Base-by-base conservation (phyloP, 1,140 invertebrate genomes). In the Solenopsis invicta region DNA sequence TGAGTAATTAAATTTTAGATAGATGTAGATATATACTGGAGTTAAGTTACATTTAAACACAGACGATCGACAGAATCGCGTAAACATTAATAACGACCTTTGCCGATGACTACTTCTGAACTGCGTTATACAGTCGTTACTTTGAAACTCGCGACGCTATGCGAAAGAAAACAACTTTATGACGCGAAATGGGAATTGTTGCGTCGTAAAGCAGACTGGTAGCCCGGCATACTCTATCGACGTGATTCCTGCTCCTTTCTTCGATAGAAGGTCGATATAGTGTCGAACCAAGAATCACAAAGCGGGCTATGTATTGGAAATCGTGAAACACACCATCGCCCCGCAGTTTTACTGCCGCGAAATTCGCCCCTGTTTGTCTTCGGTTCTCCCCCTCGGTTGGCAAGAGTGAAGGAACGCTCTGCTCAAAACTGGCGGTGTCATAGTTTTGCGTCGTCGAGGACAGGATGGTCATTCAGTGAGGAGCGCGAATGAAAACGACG, bases 101-200 rank as follows among this genome's bases (percentile, higher is more conserved):
- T 34, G 13, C 21, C 37, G 66, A 67, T 13, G n/a, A 61, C 52
- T 21, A 29, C 34, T 56, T 77, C 10, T 10, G 2, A 52, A 48
- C 2, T 10, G 45, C 13, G 21, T 37, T 71, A 64, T 24, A n/a
- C n/a, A 41, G 37, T 24, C 18, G 18, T 21, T 50, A 85, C 62
- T 80, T 37, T 61, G n/a, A 9, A 74, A 37, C 24, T 72, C 37
- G 13, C 48, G 34, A 24, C 13, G 13, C n/a, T n/a, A 18, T n/a
- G 41, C 41, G 21, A 87, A 86, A 72, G 86, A 91, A 92, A 93
- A 92, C 90, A 93, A 92, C 88, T 92, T 94, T 93, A 94, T 90
- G 89, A 89, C 59, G 72, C 86, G 86, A 88, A 93, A 92, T 92
- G 86, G 85, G 90, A 92, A 91, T 92, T 91, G 89, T 87, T 89